Evolutionary conservation across 2,113 vertebrate genomes (phyloP).

Genomic region (Elanus axillaris): DNA sequence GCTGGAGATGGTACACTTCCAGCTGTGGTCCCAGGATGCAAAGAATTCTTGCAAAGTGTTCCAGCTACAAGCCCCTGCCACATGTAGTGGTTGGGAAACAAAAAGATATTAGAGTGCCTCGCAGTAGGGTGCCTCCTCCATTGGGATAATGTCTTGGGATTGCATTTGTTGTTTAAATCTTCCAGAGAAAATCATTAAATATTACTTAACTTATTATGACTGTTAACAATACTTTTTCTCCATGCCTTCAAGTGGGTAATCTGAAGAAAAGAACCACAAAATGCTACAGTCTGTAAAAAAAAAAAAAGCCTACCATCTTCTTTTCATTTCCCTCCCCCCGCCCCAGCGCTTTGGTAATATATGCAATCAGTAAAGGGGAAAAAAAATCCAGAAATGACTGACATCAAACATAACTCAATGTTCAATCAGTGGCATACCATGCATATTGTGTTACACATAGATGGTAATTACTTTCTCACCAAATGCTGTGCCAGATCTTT

Average conservation of each 20-base stretch:
- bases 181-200: background rate
- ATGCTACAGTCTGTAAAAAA: background rate
- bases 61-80: background rate
- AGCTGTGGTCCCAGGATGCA: background rate
- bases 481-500: conserved; percentile 56
- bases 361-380: background rate
- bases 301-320: background rate
- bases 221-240: background rate
- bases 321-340: background rate
- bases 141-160: background rate
- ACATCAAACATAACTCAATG: conserved; percentile 26
- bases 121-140: background rate
- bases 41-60: background rate
- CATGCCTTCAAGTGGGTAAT: background rate
- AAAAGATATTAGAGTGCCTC: background rate
- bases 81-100: background rate
- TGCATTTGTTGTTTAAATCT: background rate
- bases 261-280: background rate
- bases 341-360: background rate
- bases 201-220: background rate
- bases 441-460: conserved; percentile 44
- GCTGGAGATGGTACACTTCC: background rate
- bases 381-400: conserved; percentile 31
- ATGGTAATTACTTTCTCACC: conserved; percentile 49
- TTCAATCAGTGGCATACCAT: conserved; percentile 27